phyloP scores from a whole-genome alignment of 2,113 vertebrate genomes.

The Sylvietta virens region DNA sequence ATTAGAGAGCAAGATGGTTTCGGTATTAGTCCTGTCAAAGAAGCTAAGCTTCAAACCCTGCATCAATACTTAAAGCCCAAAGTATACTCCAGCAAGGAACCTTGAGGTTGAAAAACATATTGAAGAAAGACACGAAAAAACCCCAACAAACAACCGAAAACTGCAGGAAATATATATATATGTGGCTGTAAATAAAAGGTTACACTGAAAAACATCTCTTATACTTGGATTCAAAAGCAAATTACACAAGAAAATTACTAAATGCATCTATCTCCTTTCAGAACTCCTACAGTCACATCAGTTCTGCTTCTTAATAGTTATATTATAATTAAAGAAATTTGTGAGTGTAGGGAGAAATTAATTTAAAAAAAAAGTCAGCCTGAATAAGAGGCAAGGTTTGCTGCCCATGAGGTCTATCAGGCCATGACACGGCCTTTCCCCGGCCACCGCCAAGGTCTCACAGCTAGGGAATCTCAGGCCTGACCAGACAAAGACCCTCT shows the following conservation, averaged over 20 bases:
- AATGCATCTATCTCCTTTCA: background rate
- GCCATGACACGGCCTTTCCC: background rate
- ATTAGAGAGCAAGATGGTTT: background rate
- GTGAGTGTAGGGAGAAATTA: background rate
- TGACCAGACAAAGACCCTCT: conserved; percentile 27
- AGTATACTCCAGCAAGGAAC: background rate
- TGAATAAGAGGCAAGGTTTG: background rate
- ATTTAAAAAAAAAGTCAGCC: background rate
- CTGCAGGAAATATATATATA: background rate
- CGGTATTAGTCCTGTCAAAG: background rate
- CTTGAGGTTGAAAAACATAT: background rate
- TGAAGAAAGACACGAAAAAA: background rate
- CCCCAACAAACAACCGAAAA: background rate
- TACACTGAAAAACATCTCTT: background rate
- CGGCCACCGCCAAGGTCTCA: background rate
- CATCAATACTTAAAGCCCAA: background rate
- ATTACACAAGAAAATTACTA: background rate
- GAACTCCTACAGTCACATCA: background rate
- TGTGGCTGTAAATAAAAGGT: background rate
- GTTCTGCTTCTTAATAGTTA: background rate
- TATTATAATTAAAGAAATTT: background rate
- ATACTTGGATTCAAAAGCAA: background rate
- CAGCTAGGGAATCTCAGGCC: background rate
- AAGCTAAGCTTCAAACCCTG: background rate
- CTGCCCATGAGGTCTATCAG: background rate